A percentile compares a stretch with the other conserved stretches of the same genome.
phyloP scores from a whole-genome alignment of 2,797 vertebrate genomes.

The Tympanoctomys barrerae region DNA sequence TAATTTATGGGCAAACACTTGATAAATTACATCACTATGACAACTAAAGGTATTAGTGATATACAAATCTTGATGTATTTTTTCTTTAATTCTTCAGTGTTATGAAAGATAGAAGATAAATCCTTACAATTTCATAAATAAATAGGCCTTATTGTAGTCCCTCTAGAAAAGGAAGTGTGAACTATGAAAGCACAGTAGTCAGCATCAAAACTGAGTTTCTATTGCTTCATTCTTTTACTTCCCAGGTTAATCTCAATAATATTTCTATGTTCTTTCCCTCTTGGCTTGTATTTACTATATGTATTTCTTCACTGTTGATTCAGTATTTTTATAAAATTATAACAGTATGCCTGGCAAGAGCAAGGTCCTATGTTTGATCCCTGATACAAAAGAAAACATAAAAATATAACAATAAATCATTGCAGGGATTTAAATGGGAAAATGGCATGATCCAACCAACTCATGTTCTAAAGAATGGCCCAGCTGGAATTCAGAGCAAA shows the following conservation, averaged over 20 bases:
- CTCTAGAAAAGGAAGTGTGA: background rate
- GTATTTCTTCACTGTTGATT: background rate
- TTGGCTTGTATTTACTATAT: background rate
- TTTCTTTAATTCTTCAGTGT: background rate
- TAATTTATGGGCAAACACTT: background rate
- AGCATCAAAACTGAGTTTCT: constrained; percentile 1
- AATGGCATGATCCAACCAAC: background rate
- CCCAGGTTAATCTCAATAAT: background rate
- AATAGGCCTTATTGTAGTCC: background rate
- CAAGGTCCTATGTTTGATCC: too few relatives aligned
- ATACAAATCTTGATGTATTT: constrained; percentile 5
- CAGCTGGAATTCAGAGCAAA: background rate
- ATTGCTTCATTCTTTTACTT: background rate
- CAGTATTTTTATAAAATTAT: background rate
- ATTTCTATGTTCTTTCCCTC: background rate
- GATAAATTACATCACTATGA: background rate
- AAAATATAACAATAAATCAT: background rate
- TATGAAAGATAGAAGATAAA: constrained; percentile 24
- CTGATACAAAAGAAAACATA: too few relatives aligned
- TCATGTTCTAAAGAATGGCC: background rate
- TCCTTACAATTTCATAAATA: constrained; percentile 17
- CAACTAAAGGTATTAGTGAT: constrained; percentile 22
- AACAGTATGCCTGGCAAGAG: background rate
- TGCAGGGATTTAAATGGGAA: background rate
- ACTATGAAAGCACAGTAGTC: background rate